Base-by-base conservation (phyloP, 2,113 vertebrate genomes). In the Zeus faber region DNA sequence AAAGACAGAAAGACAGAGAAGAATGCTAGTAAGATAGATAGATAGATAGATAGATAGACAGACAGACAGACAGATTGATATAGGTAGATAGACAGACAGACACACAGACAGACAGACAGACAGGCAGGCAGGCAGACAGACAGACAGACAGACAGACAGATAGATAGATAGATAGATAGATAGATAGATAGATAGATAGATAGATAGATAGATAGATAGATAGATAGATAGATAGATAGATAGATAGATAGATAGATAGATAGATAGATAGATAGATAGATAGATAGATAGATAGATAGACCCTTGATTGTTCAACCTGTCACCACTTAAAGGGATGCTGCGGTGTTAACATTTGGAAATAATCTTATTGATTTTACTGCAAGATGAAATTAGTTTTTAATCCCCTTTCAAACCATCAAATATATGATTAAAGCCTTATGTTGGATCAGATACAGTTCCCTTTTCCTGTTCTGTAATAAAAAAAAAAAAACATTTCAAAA, bases 391-490 rank as follows among this genome's bases (percentile, higher is more conserved):
- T 37, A 37, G 47, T 56, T 57, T 46, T 24, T 46, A 13, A 4
- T 24, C 4, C 14, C 40, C 18, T 22, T 58, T 65, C 62, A 67
- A 39, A 60, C 33, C 24, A 27, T n/a, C n/a, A 6, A 27, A 21
- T 33, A 51, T 46, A 16, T 53, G 14, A 41, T 16, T 5, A 9
- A 37, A 37, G 39, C 16, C 39, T 6, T 41, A 7, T 20, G 37
- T 56, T 33, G 37, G 39, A 67, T 75, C 57, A 51, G 45, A 68
- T 74, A 68, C 78, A 49, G 49, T 31, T 65, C 61, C 57, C 79
- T 75, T 87, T 84, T 83, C 70, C 79, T 31, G n/a, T 33, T 54
- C 44, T n/a, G n/a, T 77, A 72, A 77, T 66, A 52, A 48, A 51
- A 4, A 9, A 29, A 29, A 14, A 37, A 37, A 37, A 37, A 37